phyloP scores from a whole-genome alignment of 2,113 vertebrate genomes.

The Circaetus cinerascens region DNA sequence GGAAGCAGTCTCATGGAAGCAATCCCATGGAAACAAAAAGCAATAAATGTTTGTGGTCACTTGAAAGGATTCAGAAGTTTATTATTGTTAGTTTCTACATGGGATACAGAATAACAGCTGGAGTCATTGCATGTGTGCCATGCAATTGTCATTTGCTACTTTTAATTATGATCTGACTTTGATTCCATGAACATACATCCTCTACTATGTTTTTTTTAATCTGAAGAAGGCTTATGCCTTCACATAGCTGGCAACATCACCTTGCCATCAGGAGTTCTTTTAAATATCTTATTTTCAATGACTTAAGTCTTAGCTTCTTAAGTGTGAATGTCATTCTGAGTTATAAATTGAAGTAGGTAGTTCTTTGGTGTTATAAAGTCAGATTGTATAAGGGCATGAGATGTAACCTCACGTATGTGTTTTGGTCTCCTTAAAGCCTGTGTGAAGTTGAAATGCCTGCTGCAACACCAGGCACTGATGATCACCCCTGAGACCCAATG shows the following conservation, averaged over 20 bases:
- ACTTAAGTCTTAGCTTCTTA: not conserved
- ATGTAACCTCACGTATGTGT: not conserved
- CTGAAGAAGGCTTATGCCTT: not conserved
- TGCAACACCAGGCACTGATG: not conserved
- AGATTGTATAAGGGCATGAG: not conserved
- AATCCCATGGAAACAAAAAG: constrained; percentile 1
- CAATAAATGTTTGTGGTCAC: not conserved
- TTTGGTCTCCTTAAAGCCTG: not conserved
- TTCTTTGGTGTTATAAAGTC: not conserved
- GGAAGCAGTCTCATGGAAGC: not conserved
- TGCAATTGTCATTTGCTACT: not conserved
- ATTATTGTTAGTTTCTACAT: not conserved
- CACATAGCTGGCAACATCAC: not conserved
- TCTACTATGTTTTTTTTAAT: not conserved
- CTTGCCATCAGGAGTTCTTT: not conserved
- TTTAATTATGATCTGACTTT: not conserved
- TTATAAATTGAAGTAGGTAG: not conserved
- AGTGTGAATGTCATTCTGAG: not conserved
- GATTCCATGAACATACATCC: not conserved
- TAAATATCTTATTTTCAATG: not conserved
- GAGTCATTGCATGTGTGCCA: not conserved
- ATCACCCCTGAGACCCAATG: not conserved
- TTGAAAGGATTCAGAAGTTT: constrained; percentile 3
- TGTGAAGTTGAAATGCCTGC: not conserved
- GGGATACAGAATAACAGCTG: not conserved